These are phyloP conservation scores for Cremastobaeus sp. DNA, from an alignment of 2,888 invertebrate species.

Conservation along the genomic window DNA sequence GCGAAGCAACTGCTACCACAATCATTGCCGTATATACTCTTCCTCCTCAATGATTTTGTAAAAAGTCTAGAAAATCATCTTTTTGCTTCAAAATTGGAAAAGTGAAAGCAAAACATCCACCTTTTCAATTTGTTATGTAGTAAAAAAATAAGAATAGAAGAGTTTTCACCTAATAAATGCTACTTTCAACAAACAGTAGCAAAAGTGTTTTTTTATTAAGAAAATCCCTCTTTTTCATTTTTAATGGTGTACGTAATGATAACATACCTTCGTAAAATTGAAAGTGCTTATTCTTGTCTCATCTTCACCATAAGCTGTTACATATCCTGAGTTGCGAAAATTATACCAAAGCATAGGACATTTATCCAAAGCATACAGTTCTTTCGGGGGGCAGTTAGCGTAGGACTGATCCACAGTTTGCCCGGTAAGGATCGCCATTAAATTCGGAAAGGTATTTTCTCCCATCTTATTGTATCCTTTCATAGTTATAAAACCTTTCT, in stretches of 20 bases:
- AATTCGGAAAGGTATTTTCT: conserved; percentile 94
- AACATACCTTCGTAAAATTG: conserved; percentile 82
- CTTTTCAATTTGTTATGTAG: too few relatives aligned
- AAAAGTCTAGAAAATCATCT: too few relatives aligned
- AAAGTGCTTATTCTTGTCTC: conserved; percentile 86
- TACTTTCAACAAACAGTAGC: neutral
- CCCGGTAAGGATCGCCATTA: conserved; percentile 90
- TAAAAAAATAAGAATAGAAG: too few relatives aligned
- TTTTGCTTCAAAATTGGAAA: too few relatives aligned
- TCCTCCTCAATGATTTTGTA: too few relatives aligned
- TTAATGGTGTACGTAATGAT: too few relatives aligned
- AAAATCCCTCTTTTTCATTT: too few relatives aligned
- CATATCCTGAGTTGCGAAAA: conserved; percentile 85
- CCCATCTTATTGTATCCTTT: conserved; percentile 89
- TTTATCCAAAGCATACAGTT: conserved; percentile 81
- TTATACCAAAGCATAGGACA: conserved; percentile 89
- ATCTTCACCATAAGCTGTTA: conserved; percentile 90
- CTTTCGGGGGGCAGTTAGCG: conserved; percentile 79
- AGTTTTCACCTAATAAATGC: too few relatives aligned
- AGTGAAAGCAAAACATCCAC: too few relatives aligned
- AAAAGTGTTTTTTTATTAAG: too few relatives aligned
- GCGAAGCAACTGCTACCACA: too few relatives aligned
- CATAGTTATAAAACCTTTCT: conserved; percentile 85
- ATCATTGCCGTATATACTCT: too few relatives aligned
- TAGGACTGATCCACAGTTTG: conserved; percentile 79